Evolutionary conservation across 2,888 invertebrate genomes (phyloP), one percentile per base, ranked within the genome.

Genomic region (Gnatocerus cornutus): DNA sequence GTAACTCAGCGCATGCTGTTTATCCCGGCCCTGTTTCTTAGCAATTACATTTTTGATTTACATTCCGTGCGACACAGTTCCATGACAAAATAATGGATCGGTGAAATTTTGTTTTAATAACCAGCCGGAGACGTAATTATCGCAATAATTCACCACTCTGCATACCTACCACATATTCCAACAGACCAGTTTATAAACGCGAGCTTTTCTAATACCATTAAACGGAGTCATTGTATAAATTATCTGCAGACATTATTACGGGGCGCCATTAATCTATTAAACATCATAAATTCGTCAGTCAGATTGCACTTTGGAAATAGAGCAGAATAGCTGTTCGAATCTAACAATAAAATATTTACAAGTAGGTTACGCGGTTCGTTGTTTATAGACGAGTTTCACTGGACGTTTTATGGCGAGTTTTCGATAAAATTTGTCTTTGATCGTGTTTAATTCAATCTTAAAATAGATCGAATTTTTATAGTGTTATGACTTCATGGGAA

Each of bases 101-200:
- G 62, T 37, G 62, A 62, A 62, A 62, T 62, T 62, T 62, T 30
- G 50, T 52, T 62, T 61, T 52, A 62, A 52, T 62, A 52, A 62
- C 41, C 50, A 29, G 43, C 10, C 30, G 13, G 52, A 21, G 50
- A 50, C 45, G 50, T 62, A 62, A 62, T 62, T 62, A 62, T 62
- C 33, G 62, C 52, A 39, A 52, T 50, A 62, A 62, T 62, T 62
- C 52, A 62, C 41, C 10, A 62, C 41, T 62, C 27, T 27, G 43
- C 46, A 46, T 59, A 59, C 59, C 59, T 59, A 59, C 59, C 59
- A 46, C 59, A 45, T 45, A 7, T 59, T 45, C 27, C 29, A 9
- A 6, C 53, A 56, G 59, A 59, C 59, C 59, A 2, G 46, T 56
- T 59, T 46, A 30, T 21, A 39, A 59, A 45, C 61, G 50, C 52